Base-by-base conservation (phyloP, 2,113 vertebrate genomes). In the Gymnogyps californianus region DNA sequence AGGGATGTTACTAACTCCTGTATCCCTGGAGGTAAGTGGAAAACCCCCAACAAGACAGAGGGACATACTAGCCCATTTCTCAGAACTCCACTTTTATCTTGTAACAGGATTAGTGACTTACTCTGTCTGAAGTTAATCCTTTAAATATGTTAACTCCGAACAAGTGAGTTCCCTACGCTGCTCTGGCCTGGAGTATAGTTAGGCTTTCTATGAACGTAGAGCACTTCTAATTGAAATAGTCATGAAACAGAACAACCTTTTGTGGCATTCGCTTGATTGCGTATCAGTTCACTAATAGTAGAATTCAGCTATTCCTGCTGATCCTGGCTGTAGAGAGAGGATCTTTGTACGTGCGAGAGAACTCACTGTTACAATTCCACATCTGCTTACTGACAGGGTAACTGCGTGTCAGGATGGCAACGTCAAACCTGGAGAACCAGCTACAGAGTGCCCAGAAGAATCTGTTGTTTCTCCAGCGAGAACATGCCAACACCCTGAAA, bases 381-480 rank as follows among this genome's bases (percentile, higher is more conserved):
- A 4, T 81, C 20, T 93, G 49, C 76, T 76, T 32, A 10, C 77
- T 52, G 42, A 1, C 95, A 98, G 98, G 96, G 93, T 72, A 32
- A 18, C 95, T 75, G 94, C 72, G 79, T 95, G 92, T 89, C 97
- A 98, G 96, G 97, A 99, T 99, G 99, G 99, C 99, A 17, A 97
- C 99, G 4, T 97, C 99, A 13, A 99, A 98, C 95, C 98, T 99
- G 98, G 99, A 99, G 98, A 99, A 99, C 96, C 99, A 99, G 98
- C 97, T 99, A 71, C 99, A 99, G 72, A 99, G 99, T 1, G 99
- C 99, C 10, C 99, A 99, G 98, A 99, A 99, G 96, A 99, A 99
- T 95, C 98, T 99, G 84, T 95, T 99, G 42, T 99, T 99, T 88
- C 99, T 99, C 22, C 99, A 99, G 98, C 98, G 99, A 75, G 99